Conservation (phyloP, 2,113 vertebrate genomes). For the Xerus inauris region DNA sequence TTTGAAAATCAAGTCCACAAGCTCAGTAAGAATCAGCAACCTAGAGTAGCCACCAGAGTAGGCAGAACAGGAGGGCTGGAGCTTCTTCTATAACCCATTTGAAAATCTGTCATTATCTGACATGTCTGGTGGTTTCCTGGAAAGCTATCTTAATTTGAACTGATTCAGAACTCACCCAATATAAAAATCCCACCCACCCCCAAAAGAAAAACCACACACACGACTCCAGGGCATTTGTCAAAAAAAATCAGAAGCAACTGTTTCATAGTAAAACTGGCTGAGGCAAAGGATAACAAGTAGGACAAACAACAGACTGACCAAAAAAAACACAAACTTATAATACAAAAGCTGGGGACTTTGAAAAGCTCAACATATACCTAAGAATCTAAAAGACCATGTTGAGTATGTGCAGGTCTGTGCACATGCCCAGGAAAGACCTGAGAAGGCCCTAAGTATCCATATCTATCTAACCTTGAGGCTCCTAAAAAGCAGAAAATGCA, state of each 20-base stretch:
- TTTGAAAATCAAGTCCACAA: background rate
- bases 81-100: background rate
- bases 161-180: background rate
- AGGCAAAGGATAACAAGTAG: background rate
- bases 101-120: background rate
- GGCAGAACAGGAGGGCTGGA: background rate
- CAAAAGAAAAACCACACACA: background rate
- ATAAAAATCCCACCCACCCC: background rate
- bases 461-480: background rate
- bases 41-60: no score
- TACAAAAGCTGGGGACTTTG: background rate
- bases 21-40: background rate
- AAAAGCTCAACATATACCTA: constrained; percentile 11
- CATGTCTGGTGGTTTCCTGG: background rate
- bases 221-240: background rate
- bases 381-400: background rate
- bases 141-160: background rate
- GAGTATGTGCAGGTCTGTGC: background rate
- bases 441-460: background rate
- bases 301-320: background rate
- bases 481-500: background rate
- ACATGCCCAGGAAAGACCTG: background rate
- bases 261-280: background rate
- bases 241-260: constrained; percentile 7
- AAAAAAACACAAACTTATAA: background rate